Percentiles rank a stretch among this genome's conserved stretches.
Conservation (phyloP, 1,140 invertebrate species). For the Ceratitis capitata region DNA sequence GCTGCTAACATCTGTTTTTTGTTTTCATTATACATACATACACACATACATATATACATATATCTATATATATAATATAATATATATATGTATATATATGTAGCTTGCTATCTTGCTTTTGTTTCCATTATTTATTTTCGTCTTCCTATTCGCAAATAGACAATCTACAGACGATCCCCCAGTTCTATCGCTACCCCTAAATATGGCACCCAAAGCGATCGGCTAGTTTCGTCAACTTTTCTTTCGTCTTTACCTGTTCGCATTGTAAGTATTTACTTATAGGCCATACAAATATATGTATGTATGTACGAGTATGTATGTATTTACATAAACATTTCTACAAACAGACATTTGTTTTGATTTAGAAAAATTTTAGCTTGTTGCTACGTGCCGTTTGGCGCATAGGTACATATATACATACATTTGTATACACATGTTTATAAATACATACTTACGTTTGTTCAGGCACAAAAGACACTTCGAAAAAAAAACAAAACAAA, state of each 20-base stretch:
- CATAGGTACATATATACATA: not conserved
- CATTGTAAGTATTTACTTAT: not conserved
- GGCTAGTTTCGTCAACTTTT: not conserved
- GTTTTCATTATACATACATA: too few species aligned
- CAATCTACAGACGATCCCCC: not conserved
- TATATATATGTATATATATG: too few species aligned
- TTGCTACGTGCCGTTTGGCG: not conserved
- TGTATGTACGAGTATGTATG: not conserved
- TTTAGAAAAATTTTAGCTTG: not conserved
- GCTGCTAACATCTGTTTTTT: not conserved
- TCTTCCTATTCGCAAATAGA: not conserved
- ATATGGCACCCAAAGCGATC: not conserved
- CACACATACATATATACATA: too few species aligned
- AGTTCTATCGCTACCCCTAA: not conserved
- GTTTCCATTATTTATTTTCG: too few species aligned
- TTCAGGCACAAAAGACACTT: too few species aligned
- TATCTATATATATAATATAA: too few species aligned
- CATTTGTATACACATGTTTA: not conserved
- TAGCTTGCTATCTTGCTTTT: too few species aligned
- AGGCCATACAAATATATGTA: too few species aligned
- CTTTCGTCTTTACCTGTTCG: not conserved
- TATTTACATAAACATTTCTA: not conserved
- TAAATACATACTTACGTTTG: not conserved
- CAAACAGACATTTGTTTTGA: conserved; percentile 7
- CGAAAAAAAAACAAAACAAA: too few species aligned